phyloP scores from a whole-genome alignment of 2,797 vertebrate genomes.

The Martes flavigula region DNA sequence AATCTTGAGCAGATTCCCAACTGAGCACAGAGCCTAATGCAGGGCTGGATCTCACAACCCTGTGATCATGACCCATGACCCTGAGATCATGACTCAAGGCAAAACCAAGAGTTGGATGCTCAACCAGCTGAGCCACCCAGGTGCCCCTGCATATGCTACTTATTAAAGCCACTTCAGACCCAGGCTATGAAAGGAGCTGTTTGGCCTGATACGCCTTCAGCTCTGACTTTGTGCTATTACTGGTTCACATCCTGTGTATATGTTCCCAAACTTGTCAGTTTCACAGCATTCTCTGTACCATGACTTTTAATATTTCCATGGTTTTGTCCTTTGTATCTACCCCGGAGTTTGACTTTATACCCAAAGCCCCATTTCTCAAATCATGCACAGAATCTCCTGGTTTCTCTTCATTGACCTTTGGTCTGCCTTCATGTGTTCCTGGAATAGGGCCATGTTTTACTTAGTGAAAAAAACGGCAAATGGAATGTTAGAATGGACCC shows the following conservation, averaged over 20 bases:
- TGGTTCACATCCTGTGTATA: not conserved
- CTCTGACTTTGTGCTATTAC: not conserved
- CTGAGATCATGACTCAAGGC: not conserved
- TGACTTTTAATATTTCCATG: not conserved
- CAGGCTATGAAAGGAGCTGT: accelerated
- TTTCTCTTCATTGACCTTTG: not conserved
- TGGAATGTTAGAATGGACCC: not conserved
- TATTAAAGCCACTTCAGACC: not conserved
- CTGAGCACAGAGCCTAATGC: not conserved
- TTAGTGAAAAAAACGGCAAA: not conserved
- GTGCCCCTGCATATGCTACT: not conserved
- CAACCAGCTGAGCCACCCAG: not conserved
- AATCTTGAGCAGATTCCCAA: not conserved
- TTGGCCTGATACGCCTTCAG: not conserved
- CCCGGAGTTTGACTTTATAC: not conserved
- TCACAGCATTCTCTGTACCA: not conserved
- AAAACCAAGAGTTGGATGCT: not conserved
- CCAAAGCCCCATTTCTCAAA: not conserved
- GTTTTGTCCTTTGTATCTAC: not conserved
- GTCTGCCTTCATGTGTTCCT: not conserved
- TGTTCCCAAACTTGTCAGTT: not conserved
- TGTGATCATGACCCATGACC: not conserved
- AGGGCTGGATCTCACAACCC: not conserved
- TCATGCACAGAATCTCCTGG: not conserved
- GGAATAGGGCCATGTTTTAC: not conserved